Base-by-base conservation (phyloP, 2,113 vertebrate species). In the Mastomys coucha region DNA sequence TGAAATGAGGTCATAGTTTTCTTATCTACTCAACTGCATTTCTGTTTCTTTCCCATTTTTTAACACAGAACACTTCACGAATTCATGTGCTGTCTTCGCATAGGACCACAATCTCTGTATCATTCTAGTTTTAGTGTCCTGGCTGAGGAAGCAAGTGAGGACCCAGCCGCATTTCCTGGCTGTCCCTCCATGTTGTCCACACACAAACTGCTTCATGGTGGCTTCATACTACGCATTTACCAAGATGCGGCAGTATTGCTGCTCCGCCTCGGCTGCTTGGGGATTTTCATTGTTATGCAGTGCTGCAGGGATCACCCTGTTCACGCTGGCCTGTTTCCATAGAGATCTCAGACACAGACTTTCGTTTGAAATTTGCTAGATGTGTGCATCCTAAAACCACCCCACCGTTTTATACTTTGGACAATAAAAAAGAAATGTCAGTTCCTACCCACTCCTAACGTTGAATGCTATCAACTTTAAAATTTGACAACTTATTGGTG, bases 1-100 rank as follows among this genome's bases (percentile, higher is more conserved):
- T 82, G 89, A 86, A 93, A 72, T 88, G 45, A 14, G 39, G 49
- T 73, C 56, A 78, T 65, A 72, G 11, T 89, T 86, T 81, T 12
- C 45, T 60, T 26, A 7, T 78, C 56, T 75, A 11, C 33, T 16
- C n/a, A 4, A 45, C 42, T 63, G 24, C 81, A 63, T 42, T 39
- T 85, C 58, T 65, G 45, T 63, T 19, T 10, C n/a, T 20, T 26
- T 76, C n/a, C 16, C 26, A 26, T 77, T 77, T 81, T n/a, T 56
- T 65, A 45, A 60, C 7, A 39, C 19, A 8, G 80, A 82, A 39
- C 3, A 60, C n/a, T 60, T 60, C 7, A 60, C 80, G 42, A 39
- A 28, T 42, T 5, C 14, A 17, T 39, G 24, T 84, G 80, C 24
- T 53, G 12, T 56, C 56, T 36, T 58, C 28, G 1, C 56, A 26